Evolutionary conservation across 2,888 invertebrate species (phyloP), one percentile per base, ranked within the genome.

Genomic region (Tanypteryx hageni): DNA sequence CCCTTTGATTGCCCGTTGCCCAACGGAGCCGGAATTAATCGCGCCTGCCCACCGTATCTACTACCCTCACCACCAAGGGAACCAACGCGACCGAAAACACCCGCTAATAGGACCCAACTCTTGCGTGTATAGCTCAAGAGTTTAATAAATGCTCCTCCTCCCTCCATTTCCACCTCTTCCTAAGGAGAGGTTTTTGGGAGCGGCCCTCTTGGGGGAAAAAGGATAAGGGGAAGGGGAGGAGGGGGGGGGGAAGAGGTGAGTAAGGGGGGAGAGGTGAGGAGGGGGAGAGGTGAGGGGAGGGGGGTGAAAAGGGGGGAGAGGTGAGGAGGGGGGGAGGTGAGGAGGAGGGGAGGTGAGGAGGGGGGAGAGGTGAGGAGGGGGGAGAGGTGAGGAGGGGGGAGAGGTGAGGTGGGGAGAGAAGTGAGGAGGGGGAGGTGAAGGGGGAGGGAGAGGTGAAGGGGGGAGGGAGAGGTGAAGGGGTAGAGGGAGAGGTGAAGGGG

Each of bases 1-100:
- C 57, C 83, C 83, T 57, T 83, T 83, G 83, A 83, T 83, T 83
- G 83, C 83, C 83, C 56, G 83, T 57, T 83, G 83, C 22, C 83
- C 57, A 83, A 57, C 83, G 83, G 83, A 18, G 56, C 83, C 10
- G 56, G 83, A 83, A 83, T 83, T 83, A 83, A 83, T 83, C 57
- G 83, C 44, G 83, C 83, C 83, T 4, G 10, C 83, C 82, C 16
- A 44, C 44, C 44, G 44, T 44, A 44, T 44, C 44, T 44, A 44
- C 44, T 5, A 1, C 5, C 44, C 3, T 5, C 44, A 44, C 44
- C 44, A 5, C 44, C 5, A 44, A 44, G 44, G 44, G 44, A 44
- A 44, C 44, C 44, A 44, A 44, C 5, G 44, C 44, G 44, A 44
- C 44, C 44, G 5, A 44, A 44, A 44, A 44, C 44, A 44, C 44